Conservation (phyloP, 35 echinoderm and acorn worm genomes). For the Hemicentrotus pulcherrimus region DNA sequence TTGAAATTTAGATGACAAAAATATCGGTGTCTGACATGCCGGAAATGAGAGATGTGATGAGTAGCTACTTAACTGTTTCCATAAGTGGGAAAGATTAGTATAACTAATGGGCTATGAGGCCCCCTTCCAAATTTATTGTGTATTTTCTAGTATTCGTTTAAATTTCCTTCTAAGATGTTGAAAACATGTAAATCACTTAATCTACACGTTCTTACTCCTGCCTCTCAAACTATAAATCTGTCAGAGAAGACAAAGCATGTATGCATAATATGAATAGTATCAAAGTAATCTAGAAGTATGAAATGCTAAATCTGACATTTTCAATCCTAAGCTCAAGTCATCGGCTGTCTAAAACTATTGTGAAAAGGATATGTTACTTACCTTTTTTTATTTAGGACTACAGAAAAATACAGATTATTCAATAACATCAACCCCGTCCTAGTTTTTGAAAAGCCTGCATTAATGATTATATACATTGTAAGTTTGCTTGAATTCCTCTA, state of each 20-base stretch:
- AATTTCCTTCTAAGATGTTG: neutral
- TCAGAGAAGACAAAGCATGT: neutral
- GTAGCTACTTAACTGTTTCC: neutral
- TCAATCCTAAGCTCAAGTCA: too few relatives aligned
- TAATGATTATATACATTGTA: too few relatives aligned
- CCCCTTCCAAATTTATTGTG: neutral
- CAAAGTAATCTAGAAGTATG: neutral
- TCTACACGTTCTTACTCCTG: too few relatives aligned
- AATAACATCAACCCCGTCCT: too few relatives aligned
- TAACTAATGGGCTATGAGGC: neutral
- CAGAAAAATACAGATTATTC: too few relatives aligned
- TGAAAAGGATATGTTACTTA: too few relatives aligned
- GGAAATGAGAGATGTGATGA: neutral
- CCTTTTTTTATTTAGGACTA: too few relatives aligned
- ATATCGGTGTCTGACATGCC: neutral
- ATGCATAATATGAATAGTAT: neutral
- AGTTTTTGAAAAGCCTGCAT: too few relatives aligned
- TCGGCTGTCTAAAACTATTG: too few relatives aligned
- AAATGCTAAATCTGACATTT: neutral
- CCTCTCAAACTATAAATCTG: neutral
- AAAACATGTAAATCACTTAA: neutral
- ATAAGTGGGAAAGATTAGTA: neutral
- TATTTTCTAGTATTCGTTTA: too few relatives aligned
- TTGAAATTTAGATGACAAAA: neutral
- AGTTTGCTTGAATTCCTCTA: too few relatives aligned